These are phyloP conservation scores for Dynastes hyllus DNA, from an alignment of 2,888 invertebrate species.

Conservation along the genomic window DNA sequence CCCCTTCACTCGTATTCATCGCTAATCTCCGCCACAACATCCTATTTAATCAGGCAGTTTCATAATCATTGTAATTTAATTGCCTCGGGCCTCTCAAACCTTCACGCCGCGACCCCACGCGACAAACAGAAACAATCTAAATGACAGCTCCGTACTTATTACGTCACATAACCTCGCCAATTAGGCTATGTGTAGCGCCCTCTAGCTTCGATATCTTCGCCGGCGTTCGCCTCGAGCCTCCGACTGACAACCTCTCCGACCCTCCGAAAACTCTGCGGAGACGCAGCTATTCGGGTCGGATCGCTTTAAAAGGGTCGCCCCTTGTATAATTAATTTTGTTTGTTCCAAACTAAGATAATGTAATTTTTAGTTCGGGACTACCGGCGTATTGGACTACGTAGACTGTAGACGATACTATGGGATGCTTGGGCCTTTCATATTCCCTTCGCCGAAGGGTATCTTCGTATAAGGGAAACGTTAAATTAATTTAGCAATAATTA, in stretches of 20 bases:
- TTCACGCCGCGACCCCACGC: background rate
- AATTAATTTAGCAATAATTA: slow-evolving; percentile 49
- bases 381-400: too few relatives aligned
- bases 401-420: background rate
- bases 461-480: slow-evolving; percentile 16
- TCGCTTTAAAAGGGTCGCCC: slow-evolving; percentile 45
- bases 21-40: slow-evolving; percentile 6
- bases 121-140: slow-evolving; percentile 37
- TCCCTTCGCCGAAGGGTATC: background rate
- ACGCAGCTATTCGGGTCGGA: slow-evolving; percentile 21
- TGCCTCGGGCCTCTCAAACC: slow-evolving; percentile 1
- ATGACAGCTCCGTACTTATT: slow-evolving; percentile 36
- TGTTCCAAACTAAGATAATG: slow-evolving; percentile 45
- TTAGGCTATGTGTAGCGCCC: background rate
- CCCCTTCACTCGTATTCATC: too few relatives aligned
- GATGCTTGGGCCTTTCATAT: background rate
- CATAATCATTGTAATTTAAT: slow-evolving; percentile 30
- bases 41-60: slow-evolving; percentile 24
- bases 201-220: slow-evolving; percentile 2
- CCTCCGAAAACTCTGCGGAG: background rate
- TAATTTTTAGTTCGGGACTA: slow-evolving; percentile 39
- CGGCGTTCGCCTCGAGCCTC: background rate
- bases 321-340: slow-evolving; percentile 44
- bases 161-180: slow-evolving; percentile 13
- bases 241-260: background rate